phyloP scores from a whole-genome alignment of 2,888 invertebrate species.

The Uropetala carovei region DNA sequence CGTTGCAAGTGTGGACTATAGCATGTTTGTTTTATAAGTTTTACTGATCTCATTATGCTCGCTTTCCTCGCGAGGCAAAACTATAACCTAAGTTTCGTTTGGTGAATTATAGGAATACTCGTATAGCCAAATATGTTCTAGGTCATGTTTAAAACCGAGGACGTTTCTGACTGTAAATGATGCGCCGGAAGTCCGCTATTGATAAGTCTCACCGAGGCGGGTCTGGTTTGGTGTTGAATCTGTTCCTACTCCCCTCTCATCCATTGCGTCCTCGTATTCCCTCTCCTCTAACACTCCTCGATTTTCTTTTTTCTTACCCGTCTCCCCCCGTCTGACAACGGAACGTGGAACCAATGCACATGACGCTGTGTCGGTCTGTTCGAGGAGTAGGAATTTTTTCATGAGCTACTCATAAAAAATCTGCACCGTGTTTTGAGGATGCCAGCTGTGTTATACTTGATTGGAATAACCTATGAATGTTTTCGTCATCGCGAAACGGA shows the following conservation, averaged over 20 bases:
- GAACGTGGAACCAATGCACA: background rate
- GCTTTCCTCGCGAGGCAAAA: background rate
- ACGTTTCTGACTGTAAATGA: slow-evolving; percentile 1
- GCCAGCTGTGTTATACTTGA: too few relatives aligned
- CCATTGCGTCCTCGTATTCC: background rate
- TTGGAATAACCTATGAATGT: too few relatives aligned
- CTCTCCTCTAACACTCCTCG: too few relatives aligned
- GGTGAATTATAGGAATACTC: background rate
- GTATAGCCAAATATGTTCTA: background rate
- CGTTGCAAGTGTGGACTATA: too few relatives aligned
- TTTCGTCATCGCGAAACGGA: too few relatives aligned
- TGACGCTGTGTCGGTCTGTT: too few relatives aligned
- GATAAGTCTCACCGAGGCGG: slow-evolving; percentile 43
- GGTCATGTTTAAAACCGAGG: slow-evolving; percentile 16
- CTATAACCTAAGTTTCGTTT: background rate
- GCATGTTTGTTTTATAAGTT: background rate
- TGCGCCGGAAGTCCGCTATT: slow-evolving; percentile 58
- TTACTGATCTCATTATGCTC: background rate
- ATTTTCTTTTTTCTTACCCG: background rate
- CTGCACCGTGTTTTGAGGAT: too few relatives aligned
- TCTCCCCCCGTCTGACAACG: background rate
- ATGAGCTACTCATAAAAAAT: too few relatives aligned
- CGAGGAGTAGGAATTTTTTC: too few relatives aligned
- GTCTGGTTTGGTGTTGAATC: slow-evolving; percentile 6
- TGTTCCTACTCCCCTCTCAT: background rate